phyloP scores from a whole-genome alignment of 2,888 invertebrate species.

The Apodemia hepburni region DNA sequence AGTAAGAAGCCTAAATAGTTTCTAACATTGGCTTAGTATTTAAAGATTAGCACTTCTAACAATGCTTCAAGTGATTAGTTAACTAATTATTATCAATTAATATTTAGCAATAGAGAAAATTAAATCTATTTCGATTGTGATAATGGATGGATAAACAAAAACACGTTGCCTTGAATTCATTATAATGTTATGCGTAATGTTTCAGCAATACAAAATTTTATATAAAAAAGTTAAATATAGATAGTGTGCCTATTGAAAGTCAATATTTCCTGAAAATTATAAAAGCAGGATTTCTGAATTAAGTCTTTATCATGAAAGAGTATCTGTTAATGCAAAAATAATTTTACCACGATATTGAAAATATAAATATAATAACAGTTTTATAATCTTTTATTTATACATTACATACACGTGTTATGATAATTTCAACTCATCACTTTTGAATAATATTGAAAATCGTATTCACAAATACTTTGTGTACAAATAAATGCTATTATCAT shows the following conservation, averaged over 20 bases:
- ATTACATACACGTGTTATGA: neutral
- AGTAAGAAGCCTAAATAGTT: slow-evolving; percentile 1
- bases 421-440: neutral
- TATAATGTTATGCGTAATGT: slow-evolving; percentile 47
- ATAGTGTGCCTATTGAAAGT: slow-evolving; percentile 54
- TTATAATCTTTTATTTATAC: slow-evolving; percentile 36
- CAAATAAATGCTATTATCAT: too few species aligned
- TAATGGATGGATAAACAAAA: slow-evolving; percentile 19
- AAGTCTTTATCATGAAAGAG: slow-evolving; percentile 39
- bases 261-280: slow-evolving; percentile 39
- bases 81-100: slow-evolving; percentile 15
- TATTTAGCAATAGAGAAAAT: slow-evolving; percentile 31
- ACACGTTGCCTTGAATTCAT: slow-evolving; percentile 65
- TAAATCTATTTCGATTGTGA: slow-evolving; percentile 39
- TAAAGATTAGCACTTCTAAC: neutral
- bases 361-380: slow-evolving; percentile 52
- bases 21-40: neutral
- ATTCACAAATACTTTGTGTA: too few species aligned
- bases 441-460: neutral
- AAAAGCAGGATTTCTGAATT: slow-evolving; percentile 10
- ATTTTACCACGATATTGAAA: slow-evolving; percentile 68
- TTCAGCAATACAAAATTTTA: slow-evolving; percentile 53
- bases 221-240: slow-evolving; percentile 43
- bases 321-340: slow-evolving; percentile 59
- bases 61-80: slow-evolving; percentile 11